Percentiles rank a stretch among this genome's conserved stretches.
These are phyloP conservation scores for Callithrix jacchus DNA, from an alignment of 2,113 vertebrate genomes.

Conservation along the genomic window DNA sequence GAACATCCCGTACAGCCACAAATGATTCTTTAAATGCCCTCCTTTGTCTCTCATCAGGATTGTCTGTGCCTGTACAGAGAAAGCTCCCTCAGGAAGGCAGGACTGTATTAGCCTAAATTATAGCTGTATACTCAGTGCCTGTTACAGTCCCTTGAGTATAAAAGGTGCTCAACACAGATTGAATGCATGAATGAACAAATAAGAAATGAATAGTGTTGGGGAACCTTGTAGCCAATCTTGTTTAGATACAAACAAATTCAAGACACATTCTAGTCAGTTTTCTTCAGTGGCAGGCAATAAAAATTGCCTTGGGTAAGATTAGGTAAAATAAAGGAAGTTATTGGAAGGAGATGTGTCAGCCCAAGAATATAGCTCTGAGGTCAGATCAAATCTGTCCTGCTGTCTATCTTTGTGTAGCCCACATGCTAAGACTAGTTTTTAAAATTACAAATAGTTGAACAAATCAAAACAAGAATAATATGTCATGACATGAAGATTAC, in stretches of 20 bases:
- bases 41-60: not conserved
- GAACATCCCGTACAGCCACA: not conserved
- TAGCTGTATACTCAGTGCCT: not conserved
- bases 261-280: not conserved
- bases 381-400: not conserved
- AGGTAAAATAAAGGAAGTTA: not conserved
- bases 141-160: not conserved
- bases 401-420: not conserved
- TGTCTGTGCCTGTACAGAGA: not conserved
- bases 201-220: not conserved
- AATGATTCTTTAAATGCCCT: not conserved
- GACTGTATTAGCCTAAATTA: not conserved
- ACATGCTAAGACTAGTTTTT: not conserved
- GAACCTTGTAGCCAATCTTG: not conserved
- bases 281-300: not conserved
- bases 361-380: not conserved
- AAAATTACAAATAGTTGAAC: not conserved
- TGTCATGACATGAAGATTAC: not conserved
- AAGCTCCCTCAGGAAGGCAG: not conserved
- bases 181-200: slow-evolving; percentile 7
- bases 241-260: not conserved
- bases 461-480: not conserved
- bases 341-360: not conserved
- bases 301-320: not conserved
- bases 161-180: not conserved